These are phyloP conservation scores for Raillietiella orientalis DNA, from an alignment of 2,888 invertebrate species.

Conservation along the genomic window DNA sequence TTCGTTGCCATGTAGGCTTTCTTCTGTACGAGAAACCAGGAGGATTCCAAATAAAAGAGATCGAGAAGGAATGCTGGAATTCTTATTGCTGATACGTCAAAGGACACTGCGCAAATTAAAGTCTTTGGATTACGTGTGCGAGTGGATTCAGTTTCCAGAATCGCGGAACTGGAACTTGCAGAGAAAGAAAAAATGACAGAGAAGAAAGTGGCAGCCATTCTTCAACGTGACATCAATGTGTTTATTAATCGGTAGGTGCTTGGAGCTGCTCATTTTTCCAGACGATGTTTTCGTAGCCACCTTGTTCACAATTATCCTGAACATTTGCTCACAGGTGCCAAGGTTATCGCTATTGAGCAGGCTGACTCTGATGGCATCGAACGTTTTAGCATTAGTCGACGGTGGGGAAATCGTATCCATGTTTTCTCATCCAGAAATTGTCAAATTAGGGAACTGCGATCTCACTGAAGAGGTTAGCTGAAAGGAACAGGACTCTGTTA, in stretches of 20 bases:
- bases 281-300: conserved; percentile 24
- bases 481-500: not conserved
- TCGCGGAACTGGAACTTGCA: conserved; percentile 84
- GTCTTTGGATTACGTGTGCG: conserved; percentile 73
- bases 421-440: conserved; percentile 68
- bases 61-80: conserved; percentile 91
- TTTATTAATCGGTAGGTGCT: conserved; percentile 58
- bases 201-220: conserved; percentile 87
- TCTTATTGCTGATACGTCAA: conserved; percentile 92
- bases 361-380: conserved; percentile 99
- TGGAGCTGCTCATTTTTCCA: not conserved
- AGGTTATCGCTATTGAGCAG: conserved; percentile 97
- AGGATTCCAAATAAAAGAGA: conserved; percentile 76
- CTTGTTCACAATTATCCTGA: conserved; percentile 99
- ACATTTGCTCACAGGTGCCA: conserved; percentile 90
- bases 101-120: conserved; percentile 99
- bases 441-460: conserved; percentile 74
- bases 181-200: conserved; percentile 99
- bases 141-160: conserved; percentile 27
- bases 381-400: conserved; percentile 73
- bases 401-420: conserved; percentile 97
- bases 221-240: conserved; percentile 77
- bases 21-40: conserved; percentile 86
- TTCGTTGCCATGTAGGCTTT: conserved; percentile 22
- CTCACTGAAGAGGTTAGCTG: conserved; percentile 61